Evolutionary conservation across 2,113 vertebrate genomes (phyloP), one percentile per base, ranked within the genome.

Genomic region (Prinia subflava): DNA sequence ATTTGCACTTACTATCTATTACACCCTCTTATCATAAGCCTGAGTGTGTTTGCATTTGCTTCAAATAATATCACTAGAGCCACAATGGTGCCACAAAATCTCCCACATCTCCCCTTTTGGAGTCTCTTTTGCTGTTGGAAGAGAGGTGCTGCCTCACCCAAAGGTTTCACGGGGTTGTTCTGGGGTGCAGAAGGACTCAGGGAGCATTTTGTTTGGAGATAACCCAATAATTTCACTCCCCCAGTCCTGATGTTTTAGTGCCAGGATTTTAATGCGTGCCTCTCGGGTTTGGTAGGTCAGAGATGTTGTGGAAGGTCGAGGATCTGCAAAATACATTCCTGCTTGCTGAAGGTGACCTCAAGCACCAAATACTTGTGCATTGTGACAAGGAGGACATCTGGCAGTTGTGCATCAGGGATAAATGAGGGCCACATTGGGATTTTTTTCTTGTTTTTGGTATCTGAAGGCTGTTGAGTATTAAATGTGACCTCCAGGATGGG

Each of bases 1-100:
- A 94, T 96, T 90, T 91, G 94, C 78, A 76, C 75, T 95, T 73
- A 79, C 88, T 95, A 81, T 95, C 85, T 94, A 79, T 81, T 88
- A 83, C 73, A 88, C 55, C 64, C 71, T 95, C 91, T 79, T 64
- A 84, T 78, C 92, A 63, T 60, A 93, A 77, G 64, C 69, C 80
- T 47, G 39, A 56, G 37, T 41, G 50, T 95, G 92, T 90, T 97
- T 91, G 76, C 25, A 9, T 95, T 90, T 90, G 39, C 83, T 80
- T 87, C 68, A 83, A 37, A 90, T 53, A 67, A 44, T 81, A 47
- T 63, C 60, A 49, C 21, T 25, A 55, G 42, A 80, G 47, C 33
- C 46, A 27, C 49, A 89, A 59, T 4, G 53, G 53, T 57, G 57
- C 62, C 50, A 20, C 83, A 83, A 87, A 87, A 74, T 56, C 68